Evolutionary conservation across 2,888 invertebrate species (phyloP), one percentile per base, ranked within the genome.

Genomic region (Venusia cambrica): DNA sequence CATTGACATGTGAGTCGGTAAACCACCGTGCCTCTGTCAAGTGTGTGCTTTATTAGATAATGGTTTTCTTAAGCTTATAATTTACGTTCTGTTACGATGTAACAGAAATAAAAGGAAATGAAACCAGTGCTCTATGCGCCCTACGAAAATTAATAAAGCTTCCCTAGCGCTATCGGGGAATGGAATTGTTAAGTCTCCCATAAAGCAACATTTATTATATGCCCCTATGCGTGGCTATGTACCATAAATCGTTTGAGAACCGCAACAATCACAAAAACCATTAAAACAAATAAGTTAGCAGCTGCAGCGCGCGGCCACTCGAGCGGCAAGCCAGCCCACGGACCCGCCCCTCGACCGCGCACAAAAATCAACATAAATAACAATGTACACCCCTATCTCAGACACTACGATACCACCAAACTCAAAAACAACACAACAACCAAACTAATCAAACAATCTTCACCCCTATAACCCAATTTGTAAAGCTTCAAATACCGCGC

Each of bases 301-400:
- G 85, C 83, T 84, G 85, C 73, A 59, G 64, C 64, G 52, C n/a
- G 57, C 56, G 60, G 41, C 75, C 79, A 78, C 75, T 79, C 79
- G 62, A 73, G 73, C 73, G 64, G 53, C 63, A 59, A 74, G 81
- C 62, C 81, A 54, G 81, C 84, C 87, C 73, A 69, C 57, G 38
- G 66, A 66, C 75, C 84, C 81, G 81, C 85, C 83, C 76, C 73
- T 62, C 53, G 69, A 62, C 62, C 68, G 67, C 67, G 77, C 73
- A 79, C 80, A 77, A 76, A 81, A 85, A 83, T 83, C 84, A 85
- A 81, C 85, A 85, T 87, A 84, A 84, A 84, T 85, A 87, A 85
- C 84, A 81, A 81, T 80, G 79, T 79, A 84, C 84, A 85, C 85
- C 87, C 87, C 85, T 80, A 84, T 83, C 80, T 79, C 73, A 76